These are phyloP conservation scores for Grus americana DNA, from an alignment of 2,113 vertebrate genomes.

Conservation along the genomic window DNA sequence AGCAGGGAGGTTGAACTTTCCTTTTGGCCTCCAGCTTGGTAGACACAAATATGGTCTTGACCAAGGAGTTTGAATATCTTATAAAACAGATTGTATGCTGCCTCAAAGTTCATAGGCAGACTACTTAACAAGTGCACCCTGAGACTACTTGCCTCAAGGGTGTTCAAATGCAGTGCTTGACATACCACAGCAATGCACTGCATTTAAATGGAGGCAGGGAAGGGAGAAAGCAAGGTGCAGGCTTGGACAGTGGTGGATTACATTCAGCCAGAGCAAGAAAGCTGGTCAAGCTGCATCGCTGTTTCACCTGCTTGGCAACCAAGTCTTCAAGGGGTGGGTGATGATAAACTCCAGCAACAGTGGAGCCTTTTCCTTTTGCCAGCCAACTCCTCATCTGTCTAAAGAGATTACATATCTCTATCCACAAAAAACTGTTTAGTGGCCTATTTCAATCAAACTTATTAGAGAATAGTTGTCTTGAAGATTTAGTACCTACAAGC, in stretches of 20 bases:
- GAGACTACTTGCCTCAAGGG: not conserved
- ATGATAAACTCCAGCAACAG: not conserved
- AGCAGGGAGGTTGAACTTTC: not conserved
- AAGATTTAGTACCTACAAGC: not conserved
- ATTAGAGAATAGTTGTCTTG: not conserved
- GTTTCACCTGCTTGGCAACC: not conserved
- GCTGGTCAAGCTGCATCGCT: not conserved
- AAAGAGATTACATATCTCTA: not conserved
- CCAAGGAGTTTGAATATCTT: not conserved
- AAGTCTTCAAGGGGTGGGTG: not conserved
- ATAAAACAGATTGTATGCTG: not conserved
- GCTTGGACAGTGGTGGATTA: not conserved
- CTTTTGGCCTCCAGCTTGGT: not conserved
- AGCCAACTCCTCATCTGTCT: not conserved
- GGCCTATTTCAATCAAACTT: not conserved
- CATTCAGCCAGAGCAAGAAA: not conserved
- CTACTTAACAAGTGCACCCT: not conserved
- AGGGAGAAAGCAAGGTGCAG: not conserved
- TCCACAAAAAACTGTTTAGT: not conserved
- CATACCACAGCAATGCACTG: not conserved
- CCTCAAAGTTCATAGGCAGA: not conserved
- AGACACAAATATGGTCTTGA: not conserved
- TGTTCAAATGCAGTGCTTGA: not conserved
- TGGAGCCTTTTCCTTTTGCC: not conserved
- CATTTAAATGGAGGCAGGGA: not conserved